These are phyloP conservation scores for Pseudeuparius sepicola DNA, from an alignment of 2,888 invertebrate species.

Conservation along the genomic window DNA sequence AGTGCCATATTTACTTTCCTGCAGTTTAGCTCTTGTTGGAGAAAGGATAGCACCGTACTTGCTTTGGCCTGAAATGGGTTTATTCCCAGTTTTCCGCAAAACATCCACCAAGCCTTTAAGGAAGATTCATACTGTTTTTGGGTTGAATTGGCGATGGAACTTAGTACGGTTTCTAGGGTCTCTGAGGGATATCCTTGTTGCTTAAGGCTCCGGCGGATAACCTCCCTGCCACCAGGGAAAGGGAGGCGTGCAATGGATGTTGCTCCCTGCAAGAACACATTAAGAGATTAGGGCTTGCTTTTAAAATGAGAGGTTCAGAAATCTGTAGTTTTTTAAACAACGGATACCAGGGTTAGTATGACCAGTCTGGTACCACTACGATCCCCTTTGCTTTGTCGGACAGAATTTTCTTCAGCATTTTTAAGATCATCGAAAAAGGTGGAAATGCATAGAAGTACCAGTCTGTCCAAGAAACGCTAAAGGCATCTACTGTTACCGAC, in stretches of 20 bases:
- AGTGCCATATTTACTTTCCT: too few relatives aligned
- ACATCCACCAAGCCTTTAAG: too few relatives aligned
- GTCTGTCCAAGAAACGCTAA: too few relatives aligned
- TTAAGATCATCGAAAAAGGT: constrained; percentile 6
- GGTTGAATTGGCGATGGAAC: too few relatives aligned
- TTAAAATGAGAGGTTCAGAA: constrained; percentile 6
- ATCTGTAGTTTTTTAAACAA: constrained; percentile 5
- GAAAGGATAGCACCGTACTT: too few relatives aligned
- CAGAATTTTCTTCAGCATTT: constrained; percentile 6
- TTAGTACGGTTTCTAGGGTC: too few relatives aligned
- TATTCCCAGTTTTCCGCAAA: too few relatives aligned
- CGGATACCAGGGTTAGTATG: constrained; percentile 12
- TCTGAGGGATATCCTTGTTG: neutral
- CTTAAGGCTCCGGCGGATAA: constrained; percentile 6
- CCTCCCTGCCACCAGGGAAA: constrained; percentile 6
- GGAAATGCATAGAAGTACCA: constrained; percentile 8
- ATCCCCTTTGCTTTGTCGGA: constrained; percentile 7
- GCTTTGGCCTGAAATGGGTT: too few relatives aligned
- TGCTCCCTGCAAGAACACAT: constrained; percentile 5
- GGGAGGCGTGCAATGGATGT: constrained; percentile 5
- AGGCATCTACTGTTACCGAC: too few relatives aligned
- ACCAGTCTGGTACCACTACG: constrained; percentile 7
- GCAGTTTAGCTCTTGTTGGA: too few relatives aligned
- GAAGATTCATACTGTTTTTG: too few relatives aligned
- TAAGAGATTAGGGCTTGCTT: constrained; percentile 1